phyloP scores from a whole-genome alignment of 1,140 invertebrate genomes.

The Sesamia nonagrioides region DNA sequence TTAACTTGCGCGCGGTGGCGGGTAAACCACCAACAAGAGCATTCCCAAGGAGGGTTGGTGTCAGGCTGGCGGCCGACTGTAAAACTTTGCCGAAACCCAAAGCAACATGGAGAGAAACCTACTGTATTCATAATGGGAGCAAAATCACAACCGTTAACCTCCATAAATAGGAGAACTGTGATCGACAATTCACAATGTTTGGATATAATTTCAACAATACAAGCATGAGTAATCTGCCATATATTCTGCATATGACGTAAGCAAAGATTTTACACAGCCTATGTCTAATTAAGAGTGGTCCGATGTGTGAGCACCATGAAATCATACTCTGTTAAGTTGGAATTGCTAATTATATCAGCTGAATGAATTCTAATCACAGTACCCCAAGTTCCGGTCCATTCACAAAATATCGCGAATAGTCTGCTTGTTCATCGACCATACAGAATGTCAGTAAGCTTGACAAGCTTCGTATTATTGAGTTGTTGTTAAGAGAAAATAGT shows the following conservation, averaged over 20 bases:
- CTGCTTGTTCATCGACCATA: background rate
- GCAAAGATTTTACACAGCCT: constrained; percentile 23
- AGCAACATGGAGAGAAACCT: too few relatives aligned
- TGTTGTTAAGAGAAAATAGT: too few relatives aligned
- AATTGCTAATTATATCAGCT: constrained; percentile 35
- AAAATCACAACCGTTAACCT: constrained; percentile 12
- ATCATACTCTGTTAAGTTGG: constrained; percentile 26
- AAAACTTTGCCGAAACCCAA: too few relatives aligned
- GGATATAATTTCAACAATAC: constrained; percentile 18
- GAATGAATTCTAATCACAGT: background rate
- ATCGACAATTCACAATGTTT: background rate
- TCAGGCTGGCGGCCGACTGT: too few relatives aligned
- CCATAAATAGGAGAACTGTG: background rate
- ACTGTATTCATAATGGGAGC: too few relatives aligned
- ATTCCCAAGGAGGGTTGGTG: too few relatives aligned
- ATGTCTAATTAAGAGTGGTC: constrained; percentile 39
- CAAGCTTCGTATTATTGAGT: too few relatives aligned
- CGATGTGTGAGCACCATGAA: constrained; percentile 32
- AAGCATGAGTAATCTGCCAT: constrained; percentile 8
- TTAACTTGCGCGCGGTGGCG: too few relatives aligned
- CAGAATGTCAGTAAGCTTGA: background rate
- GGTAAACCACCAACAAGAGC: too few relatives aligned
- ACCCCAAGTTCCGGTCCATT: background rate
- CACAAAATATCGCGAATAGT: background rate
- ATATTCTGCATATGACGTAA: constrained; percentile 31